Evolutionary conservation across 1,140 invertebrate genomes (phyloP).

Genomic region (Euwallacea similis): DNA sequence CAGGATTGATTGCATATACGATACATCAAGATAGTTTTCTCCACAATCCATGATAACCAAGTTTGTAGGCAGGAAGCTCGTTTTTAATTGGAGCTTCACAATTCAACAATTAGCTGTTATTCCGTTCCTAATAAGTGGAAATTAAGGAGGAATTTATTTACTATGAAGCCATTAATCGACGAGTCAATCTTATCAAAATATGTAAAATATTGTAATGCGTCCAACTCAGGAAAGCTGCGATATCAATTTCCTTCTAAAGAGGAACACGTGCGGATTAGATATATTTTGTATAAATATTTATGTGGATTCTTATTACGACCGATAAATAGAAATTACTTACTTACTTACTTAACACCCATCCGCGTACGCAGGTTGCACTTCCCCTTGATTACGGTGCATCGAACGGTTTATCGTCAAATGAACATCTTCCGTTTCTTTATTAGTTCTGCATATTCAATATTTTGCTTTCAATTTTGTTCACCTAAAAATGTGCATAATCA

Average conservation of each 20-base stretch:
- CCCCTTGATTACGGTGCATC: constrained; percentile 1
- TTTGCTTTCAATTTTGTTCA: no score
- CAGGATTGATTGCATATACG: not conserved
- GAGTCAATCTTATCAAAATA: not conserved
- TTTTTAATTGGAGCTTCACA: not conserved
- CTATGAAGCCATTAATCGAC: no score
- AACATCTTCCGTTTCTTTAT: not conserved
- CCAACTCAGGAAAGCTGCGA: not conserved
- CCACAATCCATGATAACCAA: not conserved
- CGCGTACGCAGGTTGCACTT: not conserved
- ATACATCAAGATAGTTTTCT: no score
- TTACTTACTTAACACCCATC: not conserved
- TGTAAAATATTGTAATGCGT: not conserved
- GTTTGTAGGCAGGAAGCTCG: not conserved
- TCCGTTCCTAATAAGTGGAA: no score
- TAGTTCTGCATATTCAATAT: no score
- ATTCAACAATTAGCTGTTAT: not conserved
- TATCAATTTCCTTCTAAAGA: constrained; percentile 4
- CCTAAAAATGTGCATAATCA: no score
- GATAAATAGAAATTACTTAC: not conserved
- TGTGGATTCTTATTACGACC: not conserved
- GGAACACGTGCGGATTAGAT: constrained; percentile 3
- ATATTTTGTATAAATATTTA: not conserved
- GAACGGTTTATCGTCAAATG: not conserved
- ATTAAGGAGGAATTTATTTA: no score